These are phyloP conservation scores for Salvelinus fontinalis DNA, from an alignment of 2,113 vertebrate species.

Conservation along the genomic window DNA sequence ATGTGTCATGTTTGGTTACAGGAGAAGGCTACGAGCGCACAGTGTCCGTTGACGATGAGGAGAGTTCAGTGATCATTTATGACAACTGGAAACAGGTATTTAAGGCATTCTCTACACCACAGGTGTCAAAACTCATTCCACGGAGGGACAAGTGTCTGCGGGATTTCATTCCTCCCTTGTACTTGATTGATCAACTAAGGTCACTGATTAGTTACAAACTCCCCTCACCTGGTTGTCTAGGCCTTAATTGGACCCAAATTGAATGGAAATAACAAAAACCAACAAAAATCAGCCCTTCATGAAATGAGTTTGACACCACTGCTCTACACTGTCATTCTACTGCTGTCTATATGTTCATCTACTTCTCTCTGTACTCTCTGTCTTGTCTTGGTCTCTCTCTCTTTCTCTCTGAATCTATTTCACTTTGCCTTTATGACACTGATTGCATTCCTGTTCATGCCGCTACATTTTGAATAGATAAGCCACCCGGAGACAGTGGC, in stretches of 20 bases:
- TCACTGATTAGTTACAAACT: too few relatives aligned
- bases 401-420: not conserved
- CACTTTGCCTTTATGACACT: slow-evolving; percentile 14
- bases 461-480: not conserved
- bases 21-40: slow-evolving; percentile 74
- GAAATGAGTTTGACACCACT: not conserved
- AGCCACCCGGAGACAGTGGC: not conserved
- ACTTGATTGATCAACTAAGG: too few relatives aligned
- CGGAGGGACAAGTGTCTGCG: too few relatives aligned
- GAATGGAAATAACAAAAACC: too few relatives aligned
- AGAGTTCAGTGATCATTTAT: slow-evolving; percentile 75
- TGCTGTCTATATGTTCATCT: slow-evolving; percentile 6
- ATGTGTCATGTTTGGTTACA: slow-evolving; percentile 48
- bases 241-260: too few relatives aligned
- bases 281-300: too few relatives aligned
- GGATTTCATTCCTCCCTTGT: too few relatives aligned
- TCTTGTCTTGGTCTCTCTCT: not conserved
- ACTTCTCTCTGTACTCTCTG: not conserved
- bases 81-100: slow-evolving; percentile 79
- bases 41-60: slow-evolving; percentile 77
- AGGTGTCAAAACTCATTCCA: not conserved
- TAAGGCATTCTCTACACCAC: not conserved
- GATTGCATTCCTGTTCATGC: slow-evolving; percentile 3
- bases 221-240: too few relatives aligned
- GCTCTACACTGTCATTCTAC: not conserved